Evolutionary conservation across 2,888 invertebrate species (phyloP).

Genomic region (Acleris emargana): DNA sequence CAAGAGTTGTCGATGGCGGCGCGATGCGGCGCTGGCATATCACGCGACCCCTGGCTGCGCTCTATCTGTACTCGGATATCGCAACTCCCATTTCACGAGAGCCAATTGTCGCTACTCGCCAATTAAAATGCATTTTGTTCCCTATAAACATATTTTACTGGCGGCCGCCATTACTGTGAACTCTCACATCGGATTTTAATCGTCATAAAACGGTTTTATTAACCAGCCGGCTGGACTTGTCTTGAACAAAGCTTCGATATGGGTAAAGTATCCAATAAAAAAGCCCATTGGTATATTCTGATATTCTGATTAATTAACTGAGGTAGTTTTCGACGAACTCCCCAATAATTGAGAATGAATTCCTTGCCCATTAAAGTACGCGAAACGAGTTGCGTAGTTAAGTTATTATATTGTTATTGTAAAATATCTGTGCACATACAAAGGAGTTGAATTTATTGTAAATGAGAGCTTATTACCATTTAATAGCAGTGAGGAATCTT

Average conservation of each 20-base stretch:
- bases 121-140: conserved; percentile 41
- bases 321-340: conserved; percentile 45
- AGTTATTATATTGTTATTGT: conserved; percentile 72
- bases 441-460: conserved; percentile 51
- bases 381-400: conserved; percentile 63
- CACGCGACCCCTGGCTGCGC: conserved; percentile 62
- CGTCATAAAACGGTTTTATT: conserved; percentile 37
- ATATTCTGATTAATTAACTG: conserved; percentile 37
- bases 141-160: conserved; percentile 26
- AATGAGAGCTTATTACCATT: conserved; percentile 50
- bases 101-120: conserved; percentile 39
- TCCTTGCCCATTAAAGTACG: conserved; percentile 60
- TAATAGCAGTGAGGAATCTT: conserved; percentile 51
- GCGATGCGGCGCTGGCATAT: conserved; percentile 63
- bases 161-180: conserved; percentile 9
- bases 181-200: conserved; percentile 30
- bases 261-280: conserved; percentile 33
- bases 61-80: conserved; percentile 52
- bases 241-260: conserved; percentile 31
- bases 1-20: conserved; percentile 57
- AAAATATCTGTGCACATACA: conserved; percentile 49
- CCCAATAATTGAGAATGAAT: conserved; percentile 61
- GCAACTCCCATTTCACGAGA: conserved; percentile 39
- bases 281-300: conserved; percentile 19
- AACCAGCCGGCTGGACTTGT: conserved; percentile 10